phyloP scores from a whole-genome alignment of 1,140 invertebrate genomes.

The Copidosoma floridanum region DNA sequence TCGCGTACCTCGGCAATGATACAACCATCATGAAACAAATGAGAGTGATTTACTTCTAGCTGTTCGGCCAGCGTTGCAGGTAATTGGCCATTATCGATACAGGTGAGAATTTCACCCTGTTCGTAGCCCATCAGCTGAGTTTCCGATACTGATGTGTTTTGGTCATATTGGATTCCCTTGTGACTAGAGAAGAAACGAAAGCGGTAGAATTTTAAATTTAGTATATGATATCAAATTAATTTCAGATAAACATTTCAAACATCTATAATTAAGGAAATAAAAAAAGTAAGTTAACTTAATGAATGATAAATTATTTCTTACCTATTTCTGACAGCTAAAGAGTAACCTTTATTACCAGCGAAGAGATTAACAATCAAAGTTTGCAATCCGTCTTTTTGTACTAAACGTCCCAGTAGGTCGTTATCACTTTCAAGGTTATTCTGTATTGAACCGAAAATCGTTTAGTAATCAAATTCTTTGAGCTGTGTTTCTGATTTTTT shows the following conservation, averaged over 20 bases:
- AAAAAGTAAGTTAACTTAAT: no score
- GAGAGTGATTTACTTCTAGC: constrained; percentile 74
- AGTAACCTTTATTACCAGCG: constrained; percentile 88
- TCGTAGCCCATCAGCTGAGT: constrained; percentile 75
- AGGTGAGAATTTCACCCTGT: constrained; percentile 72
- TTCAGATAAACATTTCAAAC: no score
- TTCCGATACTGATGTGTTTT: constrained; percentile 61
- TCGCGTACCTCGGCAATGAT: constrained; percentile 89
- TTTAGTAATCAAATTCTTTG: neutral
- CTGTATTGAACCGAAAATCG: constrained; percentile 39
- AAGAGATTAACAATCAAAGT: constrained; percentile 88
- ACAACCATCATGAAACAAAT: constrained; percentile 88
- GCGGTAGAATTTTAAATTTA: constrained; percentile 13
- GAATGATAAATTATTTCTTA: constrained; percentile 24
- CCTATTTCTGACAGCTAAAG: constrained; percentile 69
- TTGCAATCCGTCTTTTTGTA: constrained; percentile 80
- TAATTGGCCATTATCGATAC: constrained; percentile 82
- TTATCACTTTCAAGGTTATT: constrained; percentile 71
- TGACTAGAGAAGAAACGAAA: constrained; percentile 35
- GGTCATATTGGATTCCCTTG: constrained; percentile 43
- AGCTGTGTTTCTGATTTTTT: neutral
- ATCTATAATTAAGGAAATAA: no score
- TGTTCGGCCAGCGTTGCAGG: constrained; percentile 83
- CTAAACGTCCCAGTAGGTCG: constrained; percentile 79
- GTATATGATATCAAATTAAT: neutral